These are phyloP conservation scores for Ianthella basta DNA, from an alignment of 37 sponge, comb jelly and placozoan genomes.

Conservation along the genomic window DNA sequence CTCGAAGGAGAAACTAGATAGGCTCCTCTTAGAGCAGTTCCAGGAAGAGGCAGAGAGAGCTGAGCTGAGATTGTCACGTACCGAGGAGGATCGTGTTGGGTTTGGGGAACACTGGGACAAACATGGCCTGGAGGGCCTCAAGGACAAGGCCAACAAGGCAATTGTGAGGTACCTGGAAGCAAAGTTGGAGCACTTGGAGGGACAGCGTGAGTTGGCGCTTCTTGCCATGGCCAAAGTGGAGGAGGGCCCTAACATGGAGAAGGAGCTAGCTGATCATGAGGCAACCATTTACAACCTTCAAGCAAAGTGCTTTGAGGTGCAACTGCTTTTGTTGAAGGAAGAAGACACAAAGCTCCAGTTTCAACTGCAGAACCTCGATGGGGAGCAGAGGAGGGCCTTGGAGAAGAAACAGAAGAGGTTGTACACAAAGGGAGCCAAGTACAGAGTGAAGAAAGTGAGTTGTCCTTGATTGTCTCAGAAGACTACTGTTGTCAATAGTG, in stretches of 20 bases:
- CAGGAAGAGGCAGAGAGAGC: slow-evolving; percentile 40
- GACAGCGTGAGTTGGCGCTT: slow-evolving; percentile 48
- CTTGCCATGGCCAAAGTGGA: slow-evolving; percentile 59
- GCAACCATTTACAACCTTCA: slow-evolving; percentile 42
- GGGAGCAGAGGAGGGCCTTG: slow-evolving; percentile 9
- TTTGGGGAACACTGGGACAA: slow-evolving; percentile 35
- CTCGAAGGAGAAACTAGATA: slow-evolving; percentile 29
- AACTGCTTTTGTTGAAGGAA: slow-evolving; percentile 47
- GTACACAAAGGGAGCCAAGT: slow-evolving; percentile 33
- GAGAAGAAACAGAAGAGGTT: slow-evolving; percentile 1
- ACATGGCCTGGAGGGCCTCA: slow-evolving; percentile 18
- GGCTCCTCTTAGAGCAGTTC: slow-evolving; percentile 6
- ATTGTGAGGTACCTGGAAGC: slow-evolving; percentile 38
- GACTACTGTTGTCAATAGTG: too few species aligned
- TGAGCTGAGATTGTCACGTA: slow-evolving; percentile 33
- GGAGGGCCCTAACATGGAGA: slow-evolving; percentile 56
- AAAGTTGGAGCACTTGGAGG: slow-evolving; percentile 32
- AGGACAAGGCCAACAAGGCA: slow-evolving; percentile 36
- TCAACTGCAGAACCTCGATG: slow-evolving; percentile 30
- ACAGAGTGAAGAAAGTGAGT: slow-evolving; percentile 43
- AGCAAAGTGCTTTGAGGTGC: slow-evolving; percentile 27
- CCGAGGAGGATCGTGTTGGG: slow-evolving; percentile 23
- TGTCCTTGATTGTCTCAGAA: too few species aligned
- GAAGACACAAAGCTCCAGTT: slow-evolving; percentile 47
- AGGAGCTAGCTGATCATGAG: slow-evolving; percentile 35